These are phyloP conservation scores for silkworm (Bombyx mori) DNA, from an alignment of 1,140 invertebrate genomes.

Conservation along the genomic window ASM3026992v2 NC_085129.1:7780001-7780500, in stretches of 20 bases:
- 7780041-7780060: constrained; percentile 36
- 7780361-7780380: not conserved
- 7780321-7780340: not conserved
- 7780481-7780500: too few species aligned
- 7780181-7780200: constrained; percentile 23
- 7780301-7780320: constrained; percentile 35
- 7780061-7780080: constrained; percentile 51
- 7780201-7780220: constrained; percentile 56
- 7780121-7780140: not conserved
- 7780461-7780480: too few species aligned
- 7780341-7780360: not conserved
- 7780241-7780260: constrained; percentile 61
- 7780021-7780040: constrained; percentile 60
- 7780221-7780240: constrained; percentile 68
- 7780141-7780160: constrained; percentile 10
- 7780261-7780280: constrained; percentile 55
- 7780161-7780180: constrained; percentile 13
- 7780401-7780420: too few species aligned
- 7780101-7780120: not conserved
- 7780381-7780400: not conserved
- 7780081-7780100: constrained; percentile 13
- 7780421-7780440: too few species aligned
- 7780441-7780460: too few species aligned
- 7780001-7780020: constrained; percentile 60
- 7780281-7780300: constrained; percentile 48